Base-by-base conservation (phyloP, 2,113 vertebrate genomes). In the Myrmophylax atrothorax region DNA sequence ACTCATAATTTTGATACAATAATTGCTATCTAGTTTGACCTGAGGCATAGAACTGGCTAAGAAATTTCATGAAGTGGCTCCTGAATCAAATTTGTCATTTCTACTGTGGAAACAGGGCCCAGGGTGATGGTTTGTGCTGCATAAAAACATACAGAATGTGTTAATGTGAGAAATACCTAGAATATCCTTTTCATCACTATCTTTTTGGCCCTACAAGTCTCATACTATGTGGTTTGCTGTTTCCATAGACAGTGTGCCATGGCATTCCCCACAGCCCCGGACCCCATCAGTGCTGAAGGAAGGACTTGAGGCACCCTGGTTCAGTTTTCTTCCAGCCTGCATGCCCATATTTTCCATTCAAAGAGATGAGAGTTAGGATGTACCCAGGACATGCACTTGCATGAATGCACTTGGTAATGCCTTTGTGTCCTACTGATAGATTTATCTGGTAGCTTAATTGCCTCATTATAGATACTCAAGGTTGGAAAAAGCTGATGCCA, bases 21-120 rank as follows among this genome's bases (percentile, higher is more conserved):
- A 92, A 92, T 83, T 91, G 72, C 92, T 90, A 67, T 55, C 31
- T 44, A 47, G 68, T 53, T 92, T 90, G 88, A 90, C 85, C 83
- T 66, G 72, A 90, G 53, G 75, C 76, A 88, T 74, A 80, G 83
- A 86, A 86, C 18, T 66, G 33, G 68, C 38, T 66, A 47, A 74
- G 77, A n/a, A 89, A 77, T 96, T 84, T 81, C 33, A 67, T 60
- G 47, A 93, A 93, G 47, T 44, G 47, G 60, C 26, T 95, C 19
- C 56, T 89, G 86, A 90, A 92, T 84, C 38, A 84, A 89, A 94
- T 74, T 78, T 18, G 73, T 94, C 10, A 74, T 86, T 90, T 80
- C 67, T 62, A 4, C 19, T 55, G 18, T 77, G 70, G 85, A 92
- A 94, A 92, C 28, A 86, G 35, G 78, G 49, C 44, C 46, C 59